Base-by-base conservation (phyloP, 1,140 invertebrate genomes). In the Laupala kohalensis region DNA sequence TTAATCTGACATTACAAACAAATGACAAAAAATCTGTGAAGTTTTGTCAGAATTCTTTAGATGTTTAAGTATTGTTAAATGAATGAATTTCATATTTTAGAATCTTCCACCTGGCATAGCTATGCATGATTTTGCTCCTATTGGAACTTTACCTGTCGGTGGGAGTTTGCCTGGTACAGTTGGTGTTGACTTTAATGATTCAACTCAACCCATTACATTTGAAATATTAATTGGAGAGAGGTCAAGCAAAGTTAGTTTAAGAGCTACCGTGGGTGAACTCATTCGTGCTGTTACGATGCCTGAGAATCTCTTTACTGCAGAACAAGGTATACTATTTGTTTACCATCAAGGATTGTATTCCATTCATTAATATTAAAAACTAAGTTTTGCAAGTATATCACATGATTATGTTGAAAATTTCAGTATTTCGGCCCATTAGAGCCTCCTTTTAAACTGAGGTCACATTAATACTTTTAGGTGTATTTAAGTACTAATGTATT, bases 101-200 rank as follows among this genome's bases (percentile, higher is more conserved):
- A 87, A 86, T 79, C 79, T 92, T 74, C 84, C 88, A 26, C 76
- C 83, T 64, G 91, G 90, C 67, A 91, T 93, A 84, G 82, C 86
- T 71, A 84, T 97, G 27, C 90, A 95, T 76, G 92, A 94, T 74
- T 96, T 96, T 81, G 85, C 89, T 15, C 83, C 88, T 27, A 88
- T 97, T 66, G 76, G 83, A 0, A 76, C 77, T 0, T 77, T 94
- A 62, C 80, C 83, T 25, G 81, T 85, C 1, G 86, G 86, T 67
- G 82, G 84, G 30, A 82, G 82, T 64, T 79, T 91, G 23, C 85
- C 86, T 27, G 86, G 86, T 2, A 88, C 89, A 0, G 79, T 97
- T 74, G 95, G 94, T 15, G 86, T 98, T 26, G 95, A 98, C 83
- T 98, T 95, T 79, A 95, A 94, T 75, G 96, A 98, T 80, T 94